Percentiles rank a stretch among this genome's conserved stretches.
Conservation (phyloP, 2,113 vertebrate genomes). For the Cheirogaleus medius region DNA sequence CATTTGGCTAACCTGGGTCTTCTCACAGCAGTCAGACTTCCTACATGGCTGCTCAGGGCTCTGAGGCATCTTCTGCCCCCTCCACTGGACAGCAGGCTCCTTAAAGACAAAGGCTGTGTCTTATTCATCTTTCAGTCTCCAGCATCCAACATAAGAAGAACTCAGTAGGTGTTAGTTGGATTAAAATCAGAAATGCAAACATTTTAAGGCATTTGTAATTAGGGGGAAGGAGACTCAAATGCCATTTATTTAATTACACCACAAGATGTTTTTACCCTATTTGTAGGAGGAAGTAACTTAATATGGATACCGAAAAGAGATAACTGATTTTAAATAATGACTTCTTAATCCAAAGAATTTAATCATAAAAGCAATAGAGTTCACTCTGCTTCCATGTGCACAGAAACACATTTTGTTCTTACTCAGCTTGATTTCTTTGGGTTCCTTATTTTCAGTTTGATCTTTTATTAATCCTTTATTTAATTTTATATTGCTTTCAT, state of each 20-base stretch:
- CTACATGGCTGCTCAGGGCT: neutral
- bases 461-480: neutral
- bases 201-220: neutral
- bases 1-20: neutral
- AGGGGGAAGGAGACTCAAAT: neutral
- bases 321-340: neutral
- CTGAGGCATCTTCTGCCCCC: neutral
- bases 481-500: neutral
- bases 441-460: conserved; percentile 23
- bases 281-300: neutral
- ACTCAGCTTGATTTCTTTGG: conserved; percentile 17
- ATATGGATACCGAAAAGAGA: neutral
- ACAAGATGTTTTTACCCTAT: neutral
- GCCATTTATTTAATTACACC: neutral
- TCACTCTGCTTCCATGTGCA: neutral
- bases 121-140: neutral
- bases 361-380: neutral
- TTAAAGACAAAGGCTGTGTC: neutral
- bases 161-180: neutral
- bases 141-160: neutral
- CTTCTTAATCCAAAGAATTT: conserved; percentile 4
- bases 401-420: conserved; percentile 4
- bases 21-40: neutral
- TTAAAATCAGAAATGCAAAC: conserved; percentile 20
- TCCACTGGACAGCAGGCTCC: neutral